Conservation (phyloP, 2,797 vertebrate species). For the Helicolenus hilgendorfi region DNA sequence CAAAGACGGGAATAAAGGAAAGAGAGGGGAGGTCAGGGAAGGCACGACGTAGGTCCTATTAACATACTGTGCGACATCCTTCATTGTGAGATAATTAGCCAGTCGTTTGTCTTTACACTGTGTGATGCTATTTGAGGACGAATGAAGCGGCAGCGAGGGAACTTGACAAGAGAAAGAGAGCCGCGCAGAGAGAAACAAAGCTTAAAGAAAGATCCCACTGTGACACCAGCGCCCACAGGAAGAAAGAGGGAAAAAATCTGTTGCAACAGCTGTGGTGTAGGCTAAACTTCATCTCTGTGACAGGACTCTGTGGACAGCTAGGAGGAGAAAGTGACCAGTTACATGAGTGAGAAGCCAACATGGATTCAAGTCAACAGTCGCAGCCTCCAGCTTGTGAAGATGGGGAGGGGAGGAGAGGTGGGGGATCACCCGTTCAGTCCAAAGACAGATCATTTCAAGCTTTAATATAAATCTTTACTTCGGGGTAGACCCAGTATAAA, state of each 20-base stretch:
- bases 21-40: slow-evolving; percentile 41
- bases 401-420: neutral
- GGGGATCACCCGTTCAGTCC: neutral
- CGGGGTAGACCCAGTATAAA: neutral
- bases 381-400: slow-evolving; percentile 13
- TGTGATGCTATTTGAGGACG: slow-evolving; percentile 38
- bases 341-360: slow-evolving; percentile 49
- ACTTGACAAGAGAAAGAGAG: slow-evolving; percentile 21
- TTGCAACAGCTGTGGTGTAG: slow-evolving; percentile 69
- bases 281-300: slow-evolving; percentile 60
- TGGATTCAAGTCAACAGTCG: slow-evolving; percentile 46
- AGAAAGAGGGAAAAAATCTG: slow-evolving; percentile 40
- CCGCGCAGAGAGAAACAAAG: slow-evolving; percentile 15
- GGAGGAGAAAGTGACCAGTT: slow-evolving; percentile 44
- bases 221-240: slow-evolving; percentile 59
- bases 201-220: slow-evolving; percentile 67
- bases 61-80: slow-evolving; percentile 28
- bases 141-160: neutral
- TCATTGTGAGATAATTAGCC: slow-evolving; percentile 50
- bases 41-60: slow-evolving; percentile 27
- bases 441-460: neutral
- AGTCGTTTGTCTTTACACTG: slow-evolving; percentile 21
- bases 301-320: slow-evolving; percentile 43
- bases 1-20: slow-evolving; percentile 59
- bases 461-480: slow-evolving; percentile 21